Conservation (phyloP, 2,797 vertebrate species). For the Crenichthys baileyi region DNA sequence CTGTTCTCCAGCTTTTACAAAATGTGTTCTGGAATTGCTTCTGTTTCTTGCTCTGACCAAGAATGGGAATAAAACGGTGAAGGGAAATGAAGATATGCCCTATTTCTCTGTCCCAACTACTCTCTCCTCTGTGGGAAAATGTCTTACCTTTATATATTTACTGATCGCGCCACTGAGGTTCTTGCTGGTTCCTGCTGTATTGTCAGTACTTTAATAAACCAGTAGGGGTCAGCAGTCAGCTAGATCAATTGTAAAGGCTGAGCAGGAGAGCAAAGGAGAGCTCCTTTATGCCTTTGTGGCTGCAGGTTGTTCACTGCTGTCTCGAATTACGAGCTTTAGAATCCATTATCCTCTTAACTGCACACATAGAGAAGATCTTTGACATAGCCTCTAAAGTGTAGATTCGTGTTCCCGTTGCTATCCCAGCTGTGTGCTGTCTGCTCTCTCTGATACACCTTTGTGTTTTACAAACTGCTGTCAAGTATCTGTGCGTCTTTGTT, state of each 20-base stretch:
- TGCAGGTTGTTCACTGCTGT: neutral
- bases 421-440: neutral
- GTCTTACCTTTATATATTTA: neutral
- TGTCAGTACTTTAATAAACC: conserved; percentile 29
- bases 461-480: neutral
- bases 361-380: neutral
- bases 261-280: neutral
- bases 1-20: neutral
- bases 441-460: neutral
- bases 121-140: neutral
- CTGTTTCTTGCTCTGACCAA: neutral
- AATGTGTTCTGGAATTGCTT: neutral
- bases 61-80: neutral
- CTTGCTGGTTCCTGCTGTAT: neutral
- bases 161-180: neutral
- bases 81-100: neutral
- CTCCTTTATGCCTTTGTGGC: too few relatives aligned
- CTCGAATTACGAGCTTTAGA: neutral
- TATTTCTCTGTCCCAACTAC: neutral
- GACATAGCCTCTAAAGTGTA: neutral
- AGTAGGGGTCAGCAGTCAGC: conserved; percentile 71
- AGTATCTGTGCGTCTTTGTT: neutral
- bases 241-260: neutral
- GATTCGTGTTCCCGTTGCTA: neutral
- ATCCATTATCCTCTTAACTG: neutral